phyloP scores from a whole-genome alignment of 2,797 vertebrate species.

The Microctenopoma lineatum region DNA sequence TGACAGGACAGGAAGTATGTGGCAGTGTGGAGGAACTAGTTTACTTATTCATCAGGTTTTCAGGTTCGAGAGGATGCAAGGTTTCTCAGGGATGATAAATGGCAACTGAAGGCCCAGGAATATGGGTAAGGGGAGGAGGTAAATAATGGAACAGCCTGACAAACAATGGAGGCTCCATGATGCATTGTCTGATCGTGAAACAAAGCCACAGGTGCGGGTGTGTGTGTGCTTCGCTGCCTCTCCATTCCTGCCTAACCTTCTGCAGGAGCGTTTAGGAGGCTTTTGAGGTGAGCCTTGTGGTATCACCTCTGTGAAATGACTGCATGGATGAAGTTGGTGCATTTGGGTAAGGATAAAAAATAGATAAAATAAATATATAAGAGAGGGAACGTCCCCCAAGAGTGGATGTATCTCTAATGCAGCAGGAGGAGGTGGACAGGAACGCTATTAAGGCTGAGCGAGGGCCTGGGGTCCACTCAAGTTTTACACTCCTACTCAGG shows the following conservation, averaged over 20 bases:
- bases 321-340: slow-evolving; percentile 49
- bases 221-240: slow-evolving; percentile 16
- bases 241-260: slow-evolving; percentile 13
- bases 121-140: slow-evolving; percentile 68
- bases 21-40: slow-evolving; percentile 66
- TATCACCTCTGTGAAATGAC: slow-evolving; percentile 56
- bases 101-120: slow-evolving; percentile 68
- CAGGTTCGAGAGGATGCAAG: slow-evolving; percentile 65
- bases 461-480: slow-evolving; percentile 84
- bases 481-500: slow-evolving; percentile 82
- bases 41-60: slow-evolving; percentile 83
- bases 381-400: slow-evolving; percentile 47
- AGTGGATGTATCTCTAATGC: slow-evolving; percentile 76
- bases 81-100: slow-evolving; percentile 78
- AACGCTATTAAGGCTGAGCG: slow-evolving; percentile 82
- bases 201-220: slow-evolving; percentile 76
- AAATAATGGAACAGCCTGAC: slow-evolving; percentile 80
- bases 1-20: slow-evolving; percentile 70
- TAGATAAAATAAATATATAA: slow-evolving; percentile 77
- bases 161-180: slow-evolving; percentile 75
- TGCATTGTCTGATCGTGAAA: slow-evolving; percentile 71
- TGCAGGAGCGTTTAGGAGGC: slow-evolving; percentile 47
- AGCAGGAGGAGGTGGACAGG: slow-evolving; percentile 74
- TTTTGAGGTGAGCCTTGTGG: slow-evolving; percentile 63
- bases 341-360: slow-evolving; percentile 62